These are phyloP conservation scores for Rhea americana DNA, from an alignment of 2,113 vertebrate species.

Conservation along the genomic window DNA sequence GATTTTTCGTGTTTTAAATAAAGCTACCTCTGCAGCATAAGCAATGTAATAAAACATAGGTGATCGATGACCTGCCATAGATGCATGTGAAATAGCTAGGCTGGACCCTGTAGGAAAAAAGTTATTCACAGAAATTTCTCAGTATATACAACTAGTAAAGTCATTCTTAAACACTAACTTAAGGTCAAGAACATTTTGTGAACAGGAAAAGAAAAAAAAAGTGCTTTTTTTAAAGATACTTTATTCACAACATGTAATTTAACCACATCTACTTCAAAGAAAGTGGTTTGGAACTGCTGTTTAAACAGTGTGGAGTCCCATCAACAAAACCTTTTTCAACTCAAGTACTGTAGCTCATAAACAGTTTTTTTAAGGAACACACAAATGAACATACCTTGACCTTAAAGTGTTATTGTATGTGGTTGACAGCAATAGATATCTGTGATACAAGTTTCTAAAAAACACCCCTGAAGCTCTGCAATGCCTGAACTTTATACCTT, in stretches of 20 bases:
- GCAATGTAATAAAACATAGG: neutral
- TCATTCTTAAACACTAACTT: neutral
- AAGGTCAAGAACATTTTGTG: neutral
- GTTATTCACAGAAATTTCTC: neutral
- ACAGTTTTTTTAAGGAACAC: neutral
- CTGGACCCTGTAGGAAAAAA: neutral
- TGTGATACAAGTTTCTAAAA: neutral
- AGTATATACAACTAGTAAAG: neutral
- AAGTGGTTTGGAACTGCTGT: neutral
- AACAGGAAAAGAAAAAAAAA: neutral
- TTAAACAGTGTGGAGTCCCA: neutral
- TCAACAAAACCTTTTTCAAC: neutral
- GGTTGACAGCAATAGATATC: neutral
- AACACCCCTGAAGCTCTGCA: neutral
- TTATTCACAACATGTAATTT: neutral
- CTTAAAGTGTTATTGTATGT: neutral
- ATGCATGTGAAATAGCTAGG: neutral
- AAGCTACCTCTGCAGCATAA: neutral
- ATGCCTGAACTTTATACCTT: neutral
- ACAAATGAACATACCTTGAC: neutral
- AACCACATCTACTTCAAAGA: neutral
- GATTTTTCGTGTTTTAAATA: neutral
- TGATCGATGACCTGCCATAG: neutral
- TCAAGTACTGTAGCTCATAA: neutral
- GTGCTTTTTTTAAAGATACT: neutral